Base-by-base conservation (phyloP, 2,113 vertebrate species). In the Australoheros scitulus region DNA sequence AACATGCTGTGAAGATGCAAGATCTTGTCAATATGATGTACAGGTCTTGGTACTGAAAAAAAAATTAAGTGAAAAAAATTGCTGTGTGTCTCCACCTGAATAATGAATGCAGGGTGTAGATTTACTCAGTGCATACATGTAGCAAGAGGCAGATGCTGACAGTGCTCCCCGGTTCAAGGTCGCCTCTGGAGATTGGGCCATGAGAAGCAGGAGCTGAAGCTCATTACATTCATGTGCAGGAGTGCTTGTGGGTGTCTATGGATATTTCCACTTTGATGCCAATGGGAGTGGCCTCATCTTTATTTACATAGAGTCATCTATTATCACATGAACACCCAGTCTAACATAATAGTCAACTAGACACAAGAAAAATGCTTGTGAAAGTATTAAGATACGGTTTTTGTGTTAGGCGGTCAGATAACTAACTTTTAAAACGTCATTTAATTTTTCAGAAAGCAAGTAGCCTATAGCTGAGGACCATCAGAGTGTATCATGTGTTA, bases 111-210 rank as follows among this genome's bases (percentile, higher is more conserved):
- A 56, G 55, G 61, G 4, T 38, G 22, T 79, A 57, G 15, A 77
- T 86, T 70, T 20, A 60, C 56, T 89, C 43, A 83, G 68, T 89
- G 82, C 80, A 88, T 57, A 82, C 72, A 88, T 92, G 75, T 29
- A 77, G 81, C 60, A 84, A 88, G 58, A 79, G 68, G 68, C 20
- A 43, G 86, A 77, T 90, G 92, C 90, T 92, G 91, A 92, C 90
- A 72, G 63, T 38, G 80, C 84, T 61, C 72, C 26, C 75, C 11
- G 83, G 72, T 77, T 88, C 89, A 94, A 90, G 94, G 94, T 90
- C 74, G 13, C 41, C 36, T 55, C 29, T 87, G 47, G 68, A 85
- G 55, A 84, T 13, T 63, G 34, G 58, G 32, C 41, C 13, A 17
- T 11, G 34, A 79, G 47, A 59, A 34, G 36, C 36, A 82, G 81